Percentiles rank a stretch among this genome's conserved stretches.
Evolutionary conservation across 1,140 invertebrate genomes (phyloP).

Genomic region (Lerema accius): DNA sequence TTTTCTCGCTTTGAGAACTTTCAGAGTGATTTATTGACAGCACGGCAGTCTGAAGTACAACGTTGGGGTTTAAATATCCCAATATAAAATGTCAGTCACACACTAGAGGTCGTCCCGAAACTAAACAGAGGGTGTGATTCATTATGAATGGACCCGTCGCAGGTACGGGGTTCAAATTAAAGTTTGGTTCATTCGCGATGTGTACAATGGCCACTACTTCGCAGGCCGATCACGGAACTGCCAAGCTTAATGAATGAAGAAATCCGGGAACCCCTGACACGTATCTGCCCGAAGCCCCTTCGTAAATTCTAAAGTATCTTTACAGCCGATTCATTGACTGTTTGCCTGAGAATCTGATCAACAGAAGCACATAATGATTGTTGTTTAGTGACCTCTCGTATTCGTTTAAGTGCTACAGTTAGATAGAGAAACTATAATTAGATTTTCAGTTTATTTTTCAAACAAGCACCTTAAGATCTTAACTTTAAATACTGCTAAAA

Average conservation of each 20-base stretch:
- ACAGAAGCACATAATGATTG: not conserved
- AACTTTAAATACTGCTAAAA: too few relatives aligned
- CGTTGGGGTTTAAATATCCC: slow-evolving; percentile 37
- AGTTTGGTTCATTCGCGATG: slow-evolving; percentile 66
- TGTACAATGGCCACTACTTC: slow-evolving; percentile 58
- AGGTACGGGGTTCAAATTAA: slow-evolving; percentile 71
- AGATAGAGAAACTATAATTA: too few relatives aligned
- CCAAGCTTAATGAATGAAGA: slow-evolving; percentile 73
- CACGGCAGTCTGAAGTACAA: slow-evolving; percentile 27
- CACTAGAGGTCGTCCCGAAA: slow-evolving; percentile 55
- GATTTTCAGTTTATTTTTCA: too few relatives aligned
- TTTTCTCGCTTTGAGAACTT: slow-evolving; percentile 70
- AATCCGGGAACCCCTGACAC: slow-evolving; percentile 54
- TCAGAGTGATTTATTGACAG: slow-evolving; percentile 73
- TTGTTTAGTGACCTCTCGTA: too few relatives aligned
- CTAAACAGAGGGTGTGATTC: slow-evolving; percentile 73
- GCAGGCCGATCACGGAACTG: slow-evolving; percentile 68
- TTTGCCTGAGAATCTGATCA: slow-evolving; percentile 11
- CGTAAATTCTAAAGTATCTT: slow-evolving; percentile 36
- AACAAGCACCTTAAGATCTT: too few relatives aligned
- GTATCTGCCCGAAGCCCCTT: slow-evolving; percentile 35
- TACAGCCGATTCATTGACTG: slow-evolving; percentile 26
- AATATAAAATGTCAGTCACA: slow-evolving; percentile 73
- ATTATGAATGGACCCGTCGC: slow-evolving; percentile 64
- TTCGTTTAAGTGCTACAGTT: too few relatives aligned